These are phyloP conservation scores for Melospiza melodia DNA, from an alignment of 2,113 vertebrate genomes.

Conservation along the genomic window DNA sequence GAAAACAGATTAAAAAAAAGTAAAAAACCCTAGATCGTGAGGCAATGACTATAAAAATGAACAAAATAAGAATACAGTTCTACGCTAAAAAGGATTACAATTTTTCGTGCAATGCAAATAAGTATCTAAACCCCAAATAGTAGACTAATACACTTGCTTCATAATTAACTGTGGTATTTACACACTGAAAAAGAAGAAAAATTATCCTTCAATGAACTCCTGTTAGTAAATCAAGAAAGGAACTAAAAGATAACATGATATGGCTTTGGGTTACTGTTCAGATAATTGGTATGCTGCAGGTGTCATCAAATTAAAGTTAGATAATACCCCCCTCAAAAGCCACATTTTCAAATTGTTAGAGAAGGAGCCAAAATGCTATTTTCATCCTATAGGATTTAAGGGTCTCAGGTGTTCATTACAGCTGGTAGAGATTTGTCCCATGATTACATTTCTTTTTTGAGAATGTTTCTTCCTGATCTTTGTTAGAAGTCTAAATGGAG, in stretches of 20 bases:
- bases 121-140: not conserved
- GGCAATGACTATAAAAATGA: not conserved
- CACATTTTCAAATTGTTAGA: slow-evolving; percentile 11
- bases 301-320: slow-evolving; percentile 23
- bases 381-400: slow-evolving; percentile 22
- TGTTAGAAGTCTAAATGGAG: slow-evolving; percentile 35
- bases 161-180: not conserved
- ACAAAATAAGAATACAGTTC: not conserved
- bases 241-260: not conserved
- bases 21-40: not conserved
- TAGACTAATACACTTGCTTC: not conserved
- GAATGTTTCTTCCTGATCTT: slow-evolving; percentile 10
- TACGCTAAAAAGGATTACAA: not conserved
- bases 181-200: not conserved
- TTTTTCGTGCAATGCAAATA: slow-evolving; percentile 11
- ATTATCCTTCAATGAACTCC: not conserved
- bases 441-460: slow-evolving; percentile 56
- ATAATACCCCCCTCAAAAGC: not conserved
- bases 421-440: slow-evolving; percentile 5
- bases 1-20: not conserved
- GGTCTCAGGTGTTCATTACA: slow-evolving; percentile 53
- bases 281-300: not conserved
- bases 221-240: not conserved
- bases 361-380: not conserved
- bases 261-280: not conserved